Evolutionary conservation across 37 sponge, comb jelly and placozoan species (phyloP).

Genomic region (Mnemiopsis leidyi): DNA sequence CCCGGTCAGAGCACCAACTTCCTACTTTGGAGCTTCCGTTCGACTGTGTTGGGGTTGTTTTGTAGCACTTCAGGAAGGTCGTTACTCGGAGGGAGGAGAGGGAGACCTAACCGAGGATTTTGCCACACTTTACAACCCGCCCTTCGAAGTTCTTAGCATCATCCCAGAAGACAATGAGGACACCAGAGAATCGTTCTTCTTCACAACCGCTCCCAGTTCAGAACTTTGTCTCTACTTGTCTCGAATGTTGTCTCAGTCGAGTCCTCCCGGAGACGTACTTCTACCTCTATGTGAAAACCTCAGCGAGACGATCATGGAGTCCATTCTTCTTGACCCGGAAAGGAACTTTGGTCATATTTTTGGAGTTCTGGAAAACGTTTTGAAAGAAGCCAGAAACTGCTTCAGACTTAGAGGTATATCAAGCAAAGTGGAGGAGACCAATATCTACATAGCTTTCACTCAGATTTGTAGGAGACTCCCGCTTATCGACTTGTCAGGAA

Average conservation of each 20-base stretch:
- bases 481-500: neutral
- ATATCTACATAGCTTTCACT: conserved; percentile 33
- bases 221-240: conserved; percentile 54
- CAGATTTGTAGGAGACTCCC: conserved; percentile 23
- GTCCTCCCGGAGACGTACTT: conserved; percentile 30
- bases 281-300: conserved; percentile 33
- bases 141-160: neutral
- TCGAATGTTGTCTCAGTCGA: conserved; percentile 24
- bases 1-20: conserved; percentile 6
- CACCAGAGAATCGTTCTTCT: conserved; percentile 4
- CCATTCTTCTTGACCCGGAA: neutral
- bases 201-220: conserved; percentile 27
- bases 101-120: conserved; percentile 25
- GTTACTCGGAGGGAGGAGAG: neutral
- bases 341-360: neutral
- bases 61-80: neutral
- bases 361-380: conserved; percentile 26
- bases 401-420: neutral
- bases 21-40: conserved; percentile 14
- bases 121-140: conserved; percentile 34
- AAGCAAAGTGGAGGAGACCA: neutral
- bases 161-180: neutral
- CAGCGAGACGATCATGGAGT: neutral
- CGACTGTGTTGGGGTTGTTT: conserved; percentile 15
- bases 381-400: neutral